These are phyloP conservation scores for Hymenochirus boettgeri DNA, from an alignment of 2,113 vertebrate genomes.

Conservation along the genomic window DNA sequence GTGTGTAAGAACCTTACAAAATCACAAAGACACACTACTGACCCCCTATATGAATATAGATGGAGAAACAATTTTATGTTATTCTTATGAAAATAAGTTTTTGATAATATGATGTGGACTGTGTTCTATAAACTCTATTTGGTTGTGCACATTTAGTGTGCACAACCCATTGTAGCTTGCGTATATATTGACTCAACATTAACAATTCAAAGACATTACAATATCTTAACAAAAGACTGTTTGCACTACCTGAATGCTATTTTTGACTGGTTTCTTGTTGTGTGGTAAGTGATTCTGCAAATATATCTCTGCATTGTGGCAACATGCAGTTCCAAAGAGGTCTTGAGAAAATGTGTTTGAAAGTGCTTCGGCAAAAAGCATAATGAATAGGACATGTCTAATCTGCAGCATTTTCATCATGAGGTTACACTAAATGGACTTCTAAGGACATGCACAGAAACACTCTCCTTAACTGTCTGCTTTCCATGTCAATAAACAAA, in stretches of 20 bases:
- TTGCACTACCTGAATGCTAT: not conserved
- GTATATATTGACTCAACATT: no score
- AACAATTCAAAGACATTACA: not conserved
- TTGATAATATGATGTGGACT: no score
- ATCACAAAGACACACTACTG: no score
- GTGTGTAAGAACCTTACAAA: no score
- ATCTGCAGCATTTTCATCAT: no score
- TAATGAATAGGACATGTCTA: not conserved
- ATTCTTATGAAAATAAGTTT: no score
- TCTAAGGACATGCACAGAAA: conserved; percentile 10
- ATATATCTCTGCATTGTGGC: not conserved
- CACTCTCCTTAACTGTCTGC: conserved; percentile 16
- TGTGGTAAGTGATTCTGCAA: conserved; percentile 1
- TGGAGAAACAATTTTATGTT: no score
- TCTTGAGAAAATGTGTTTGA: conserved; percentile 2
- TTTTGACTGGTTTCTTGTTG: conserved; percentile 2
- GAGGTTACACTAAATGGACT: not conserved
- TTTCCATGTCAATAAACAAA: conserved; percentile 34
- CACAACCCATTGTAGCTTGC: no score
- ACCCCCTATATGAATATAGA: no score
- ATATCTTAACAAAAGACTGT: not conserved
- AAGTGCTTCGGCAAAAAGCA: conserved; percentile 17
- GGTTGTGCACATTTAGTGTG: no score
- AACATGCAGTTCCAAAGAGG: not conserved
- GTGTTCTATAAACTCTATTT: no score